phyloP scores from a whole-genome alignment of 1,140 invertebrate genomes.

The Drosophila pseudoananassae region DNA sequence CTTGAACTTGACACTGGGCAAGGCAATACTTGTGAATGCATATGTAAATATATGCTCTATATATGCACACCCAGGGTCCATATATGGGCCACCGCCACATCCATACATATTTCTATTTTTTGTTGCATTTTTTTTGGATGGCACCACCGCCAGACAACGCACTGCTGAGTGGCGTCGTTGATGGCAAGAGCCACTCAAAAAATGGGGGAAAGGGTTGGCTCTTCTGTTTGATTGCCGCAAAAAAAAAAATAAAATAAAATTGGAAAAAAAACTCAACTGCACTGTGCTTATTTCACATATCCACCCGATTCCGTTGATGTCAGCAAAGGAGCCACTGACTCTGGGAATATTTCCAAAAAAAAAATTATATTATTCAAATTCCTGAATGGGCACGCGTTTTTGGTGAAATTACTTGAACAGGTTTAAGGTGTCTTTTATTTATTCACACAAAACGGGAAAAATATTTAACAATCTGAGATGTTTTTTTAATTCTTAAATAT shows the following conservation, averaged over 20 bases:
- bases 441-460: neutral
- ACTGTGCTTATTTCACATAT: slow-evolving; percentile 20
- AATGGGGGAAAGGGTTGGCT: slow-evolving; percentile 31
- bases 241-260: neutral
- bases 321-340: slow-evolving; percentile 52
- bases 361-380: slow-evolving; percentile 14
- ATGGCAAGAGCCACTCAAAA: slow-evolving; percentile 13
- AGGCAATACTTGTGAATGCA: slow-evolving; percentile 36
- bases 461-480: neutral
- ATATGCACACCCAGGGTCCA: slow-evolving; percentile 13
- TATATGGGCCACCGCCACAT: slow-evolving; percentile 32
- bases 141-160: slow-evolving; percentile 39
- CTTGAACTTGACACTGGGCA: slow-evolving; percentile 79
- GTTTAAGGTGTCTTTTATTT: slow-evolving; percentile 32
- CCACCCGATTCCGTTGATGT: slow-evolving; percentile 32
- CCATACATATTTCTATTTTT: slow-evolving; percentile 8
- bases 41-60: slow-evolving; percentile 24
- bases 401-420: slow-evolving; percentile 14
- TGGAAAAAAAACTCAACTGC: slow-evolving; percentile 4
- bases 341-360: slow-evolving; percentile 35
- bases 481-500: no score
- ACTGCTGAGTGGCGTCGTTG: slow-evolving; percentile 44
- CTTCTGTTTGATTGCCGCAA: slow-evolving; percentile 24
- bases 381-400: slow-evolving; percentile 46
- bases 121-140: slow-evolving; percentile 2